A percentile compares a stretch with the other conserved stretches of the same genome.
These are phyloP conservation scores for Myzus persicae DNA, from an alignment of 1,140 invertebrate species.

Conservation along the genomic window DNA sequence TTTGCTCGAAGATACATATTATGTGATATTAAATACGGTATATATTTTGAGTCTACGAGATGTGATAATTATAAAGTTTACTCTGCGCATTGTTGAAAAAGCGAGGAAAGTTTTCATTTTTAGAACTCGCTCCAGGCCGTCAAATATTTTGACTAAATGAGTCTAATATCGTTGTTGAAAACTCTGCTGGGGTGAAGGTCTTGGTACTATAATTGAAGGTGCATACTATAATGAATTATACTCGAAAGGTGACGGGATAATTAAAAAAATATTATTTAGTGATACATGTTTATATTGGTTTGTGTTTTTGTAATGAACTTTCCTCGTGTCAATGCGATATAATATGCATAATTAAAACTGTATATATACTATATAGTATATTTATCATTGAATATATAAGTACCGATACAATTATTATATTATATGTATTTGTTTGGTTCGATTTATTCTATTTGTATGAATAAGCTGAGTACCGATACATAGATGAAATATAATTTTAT, in stretches of 20 bases:
- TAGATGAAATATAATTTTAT: background rate
- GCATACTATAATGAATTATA: background rate
- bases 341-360: background rate
- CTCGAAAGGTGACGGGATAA: background rate
- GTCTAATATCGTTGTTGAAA: background rate
- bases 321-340: too few relatives aligned
- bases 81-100: background rate
- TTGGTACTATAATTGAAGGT: background rate
- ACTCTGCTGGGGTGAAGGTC: background rate
- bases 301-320: background rate
- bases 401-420: background rate
- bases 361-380: background rate
- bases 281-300: too few relatives aligned
- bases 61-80: slow-evolving; percentile 12
- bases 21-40: background rate
- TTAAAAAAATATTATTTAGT: background rate
- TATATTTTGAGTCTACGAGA: background rate
- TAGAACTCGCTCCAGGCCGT: background rate
- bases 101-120: slow-evolving; percentile 19
- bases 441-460: background rate
- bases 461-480: too few relatives aligned
- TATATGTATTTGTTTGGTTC: background rate
- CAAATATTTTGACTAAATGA: background rate
- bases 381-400: background rate
- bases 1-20: background rate